These are phyloP conservation scores for Microcebus tavaratra DNA, from an alignment of 2,113 vertebrate genomes.

Conservation along the genomic window DNA sequence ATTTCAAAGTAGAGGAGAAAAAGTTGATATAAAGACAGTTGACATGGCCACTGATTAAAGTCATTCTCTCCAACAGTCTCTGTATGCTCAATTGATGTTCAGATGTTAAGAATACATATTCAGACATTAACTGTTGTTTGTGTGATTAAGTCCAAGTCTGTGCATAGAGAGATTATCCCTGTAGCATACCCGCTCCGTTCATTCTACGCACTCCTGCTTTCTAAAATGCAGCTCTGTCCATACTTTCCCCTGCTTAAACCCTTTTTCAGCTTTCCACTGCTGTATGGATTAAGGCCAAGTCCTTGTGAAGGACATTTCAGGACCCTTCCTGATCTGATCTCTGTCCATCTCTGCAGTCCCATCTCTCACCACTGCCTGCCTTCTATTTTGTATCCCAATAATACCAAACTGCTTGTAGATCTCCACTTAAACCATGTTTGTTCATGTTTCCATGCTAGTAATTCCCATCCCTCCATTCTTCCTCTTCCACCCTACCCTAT, in stretches of 20 bases:
- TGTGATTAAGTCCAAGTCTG: neutral
- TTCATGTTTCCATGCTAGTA: neutral
- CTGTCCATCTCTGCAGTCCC: neutral
- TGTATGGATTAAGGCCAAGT: neutral
- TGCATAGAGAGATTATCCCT: neutral
- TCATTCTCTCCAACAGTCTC: neutral
- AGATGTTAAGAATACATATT: neutral
- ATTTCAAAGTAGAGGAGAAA: neutral
- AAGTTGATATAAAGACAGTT: neutral
- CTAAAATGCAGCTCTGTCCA: neutral
- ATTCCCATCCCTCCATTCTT: neutral
- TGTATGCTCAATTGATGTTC: neutral
- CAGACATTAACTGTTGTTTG: neutral
- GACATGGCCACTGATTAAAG: conserved; percentile 4
- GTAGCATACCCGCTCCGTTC: neutral
- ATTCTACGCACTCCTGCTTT: neutral
- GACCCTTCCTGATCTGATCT: neutral
- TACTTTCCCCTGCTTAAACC: neutral
- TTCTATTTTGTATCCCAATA: conserved; percentile 5
- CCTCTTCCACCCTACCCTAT: neutral
- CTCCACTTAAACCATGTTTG: neutral
- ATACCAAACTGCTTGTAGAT: neutral
- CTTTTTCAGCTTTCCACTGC: neutral
- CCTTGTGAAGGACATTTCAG: neutral
- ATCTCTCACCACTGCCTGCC: neutral